A percentile compares a stretch with the other conserved stretches of the same genome.
Conservation (phyloP, 2,888 invertebrate species). For the Carterocephalus palaemon region DNA sequence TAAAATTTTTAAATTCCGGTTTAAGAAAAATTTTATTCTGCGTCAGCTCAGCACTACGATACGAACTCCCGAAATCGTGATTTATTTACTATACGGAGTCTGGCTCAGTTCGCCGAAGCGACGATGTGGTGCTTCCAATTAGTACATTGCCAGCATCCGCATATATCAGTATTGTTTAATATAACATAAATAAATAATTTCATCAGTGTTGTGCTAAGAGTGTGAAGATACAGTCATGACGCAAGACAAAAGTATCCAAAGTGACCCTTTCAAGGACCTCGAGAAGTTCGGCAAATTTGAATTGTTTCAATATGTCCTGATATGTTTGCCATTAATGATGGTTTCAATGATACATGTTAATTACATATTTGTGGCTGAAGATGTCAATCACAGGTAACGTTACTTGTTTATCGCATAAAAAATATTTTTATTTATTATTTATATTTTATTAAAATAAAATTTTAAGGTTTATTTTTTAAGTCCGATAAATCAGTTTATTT, state of each 20-base stretch:
- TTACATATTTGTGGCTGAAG: slow-evolving; percentile 62
- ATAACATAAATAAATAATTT: slow-evolving; percentile 6
- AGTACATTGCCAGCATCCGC: slow-evolving; percentile 32
- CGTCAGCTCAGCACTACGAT: slow-evolving; percentile 10
- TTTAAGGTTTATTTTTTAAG: background rate
- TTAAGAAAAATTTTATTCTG: slow-evolving; percentile 11
- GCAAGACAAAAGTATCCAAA: slow-evolving; percentile 20
- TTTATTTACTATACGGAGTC: slow-evolving; percentile 1
- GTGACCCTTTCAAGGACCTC: slow-evolving; percentile 33
- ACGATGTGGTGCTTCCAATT: slow-evolving; percentile 25
- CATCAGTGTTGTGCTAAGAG: slow-evolving; percentile 26
- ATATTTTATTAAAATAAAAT: too few species aligned
- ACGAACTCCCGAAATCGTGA: slow-evolving; percentile 8
- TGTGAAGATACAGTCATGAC: slow-evolving; percentile 3
- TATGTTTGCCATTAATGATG: slow-evolving; percentile 52
- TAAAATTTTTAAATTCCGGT: too few species aligned
- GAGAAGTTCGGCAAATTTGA: slow-evolving; percentile 54
- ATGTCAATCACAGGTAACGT: slow-evolving; percentile 53
- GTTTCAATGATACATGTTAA: slow-evolving; percentile 64
- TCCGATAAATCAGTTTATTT: background rate
- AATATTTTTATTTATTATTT: too few species aligned
- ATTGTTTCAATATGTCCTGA: slow-evolving; percentile 50
- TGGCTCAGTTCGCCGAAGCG: slow-evolving; percentile 4
- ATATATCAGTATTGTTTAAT: slow-evolving; percentile 20
- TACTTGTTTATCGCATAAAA: slow-evolving; percentile 1